Evolutionary conservation across 2,888 invertebrate genomes (phyloP), one percentile per base, ranked within the genome.

Genomic region (Amphipoea lucens): DNA sequence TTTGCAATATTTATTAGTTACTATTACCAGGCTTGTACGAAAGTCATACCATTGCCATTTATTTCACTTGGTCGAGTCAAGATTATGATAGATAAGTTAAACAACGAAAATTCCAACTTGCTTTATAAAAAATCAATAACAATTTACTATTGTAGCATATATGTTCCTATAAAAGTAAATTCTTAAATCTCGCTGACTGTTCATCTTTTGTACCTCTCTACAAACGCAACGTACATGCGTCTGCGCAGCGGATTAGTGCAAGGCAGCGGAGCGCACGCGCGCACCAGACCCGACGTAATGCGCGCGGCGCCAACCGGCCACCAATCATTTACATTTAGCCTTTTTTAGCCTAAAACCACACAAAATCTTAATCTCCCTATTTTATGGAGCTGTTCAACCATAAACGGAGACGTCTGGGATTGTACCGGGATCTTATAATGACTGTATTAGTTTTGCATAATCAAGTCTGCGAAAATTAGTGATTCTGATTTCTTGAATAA

Each of bases 241-340:
- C 84, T 87, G 92, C 92, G 92, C 92, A 91, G 89, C 87, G 92
- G 92, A 92, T 94, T 91, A 93, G 92, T 90, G 92, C 92, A 88
- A 89, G 79, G 93, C 95, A 94, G 89, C 92, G 91, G 89, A 91
- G 96, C 96, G 95, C 94, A 94, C 94, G 95, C 94, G 95, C 90
- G 94, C 96, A 95, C 88, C 93, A 95, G 96, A 96, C 95, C 95
- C 92, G 86, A 94, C 89, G 92, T 96, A 96, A 96, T 95, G 92
- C 92, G 92, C 82, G 79, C 94, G 96, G 96, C 96, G 96, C 96
- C 96, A 86, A 78, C 81, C 72, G 65, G 40, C 65, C 70, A 78
- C 81, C 78, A 62, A 84, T 82, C 80, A 86, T 83, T 86, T 87
- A 83, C 67, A 73, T 78, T 79, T 81, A 79, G 74, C 69, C 73